A percentile compares a stretch with the other conserved stretches of the same genome.
Conservation (phyloP, 2,888 invertebrate genomes). For the Temnothorax unifasciatus region DNA sequence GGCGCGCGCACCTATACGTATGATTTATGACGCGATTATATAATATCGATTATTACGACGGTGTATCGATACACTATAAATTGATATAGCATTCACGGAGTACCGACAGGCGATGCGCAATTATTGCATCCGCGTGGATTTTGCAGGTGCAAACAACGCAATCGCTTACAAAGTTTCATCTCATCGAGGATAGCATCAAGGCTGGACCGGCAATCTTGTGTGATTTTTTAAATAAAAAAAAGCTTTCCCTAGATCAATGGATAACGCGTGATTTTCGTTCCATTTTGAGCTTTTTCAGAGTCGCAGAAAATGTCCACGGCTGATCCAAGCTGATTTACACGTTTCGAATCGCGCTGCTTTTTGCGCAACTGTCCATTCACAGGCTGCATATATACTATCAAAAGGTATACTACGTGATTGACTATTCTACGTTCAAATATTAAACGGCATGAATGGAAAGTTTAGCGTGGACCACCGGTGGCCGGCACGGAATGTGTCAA, state of each 20-base stretch:
- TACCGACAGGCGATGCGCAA: constrained; percentile 12
- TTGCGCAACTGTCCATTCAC: background rate
- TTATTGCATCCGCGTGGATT: constrained; percentile 27
- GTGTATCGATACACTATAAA: constrained; percentile 83
- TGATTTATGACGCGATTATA: constrained; percentile 83
- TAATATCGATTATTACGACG: constrained; percentile 82
- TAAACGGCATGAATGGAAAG: background rate
- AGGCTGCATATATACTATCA: background rate
- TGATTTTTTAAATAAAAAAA: background rate
- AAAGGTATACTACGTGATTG: background rate
- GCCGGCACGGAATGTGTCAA: background rate
- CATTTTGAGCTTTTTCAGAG: background rate
- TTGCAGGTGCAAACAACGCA: constrained; percentile 24
- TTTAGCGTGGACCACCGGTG: background rate
- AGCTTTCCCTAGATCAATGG: background rate
- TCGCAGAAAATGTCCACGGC: background rate
- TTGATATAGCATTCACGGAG: constrained; percentile 73
- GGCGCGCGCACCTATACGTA: constrained; percentile 47
- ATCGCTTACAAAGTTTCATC: constrained; percentile 25
- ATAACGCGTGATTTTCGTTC: background rate
- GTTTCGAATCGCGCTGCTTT: background rate
- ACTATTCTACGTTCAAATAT: background rate
- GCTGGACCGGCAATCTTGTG: constrained; percentile 48
- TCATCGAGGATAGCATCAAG: constrained; percentile 70
- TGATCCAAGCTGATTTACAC: background rate